A percentile compares a stretch with the other conserved stretches of the same genome.
phyloP scores from a whole-genome alignment of 2,113 vertebrate genomes.

The Dipodomys ordii region DNA sequence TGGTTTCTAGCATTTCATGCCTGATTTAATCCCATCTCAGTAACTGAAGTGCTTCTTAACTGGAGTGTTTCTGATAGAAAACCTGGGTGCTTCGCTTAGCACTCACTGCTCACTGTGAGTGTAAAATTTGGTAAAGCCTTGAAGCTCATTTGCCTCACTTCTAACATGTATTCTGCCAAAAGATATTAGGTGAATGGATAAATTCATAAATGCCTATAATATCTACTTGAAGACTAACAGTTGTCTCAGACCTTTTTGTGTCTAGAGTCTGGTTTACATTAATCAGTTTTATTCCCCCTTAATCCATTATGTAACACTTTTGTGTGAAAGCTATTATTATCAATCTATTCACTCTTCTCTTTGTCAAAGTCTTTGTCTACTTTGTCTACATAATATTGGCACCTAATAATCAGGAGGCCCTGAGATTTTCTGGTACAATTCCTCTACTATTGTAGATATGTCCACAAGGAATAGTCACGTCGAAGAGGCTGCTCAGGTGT shows the following conservation, averaged over 20 bases:
- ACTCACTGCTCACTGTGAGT: background rate
- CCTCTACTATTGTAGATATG: background rate
- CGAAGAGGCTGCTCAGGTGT: background rate
- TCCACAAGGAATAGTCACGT: background rate
- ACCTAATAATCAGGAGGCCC: background rate
- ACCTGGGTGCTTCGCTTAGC: background rate
- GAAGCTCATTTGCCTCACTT: background rate
- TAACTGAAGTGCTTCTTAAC: conserved; percentile 21
- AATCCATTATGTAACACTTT: conserved; percentile 7
- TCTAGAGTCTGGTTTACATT: background rate
- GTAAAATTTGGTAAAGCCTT: background rate
- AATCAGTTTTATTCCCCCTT: background rate
- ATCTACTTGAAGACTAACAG: background rate
- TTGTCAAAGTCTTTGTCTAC: conserved; percentile 19
- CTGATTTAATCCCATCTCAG: conserved; percentile 31
- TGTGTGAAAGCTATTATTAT: background rate
- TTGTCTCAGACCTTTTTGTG: background rate
- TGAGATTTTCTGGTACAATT: background rate
- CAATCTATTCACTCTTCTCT: background rate
- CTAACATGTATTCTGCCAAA: background rate
- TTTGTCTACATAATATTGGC: background rate
- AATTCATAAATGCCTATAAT: background rate
- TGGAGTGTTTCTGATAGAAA: conserved; percentile 28
- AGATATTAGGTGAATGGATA: background rate
- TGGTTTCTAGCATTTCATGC: conserved; percentile 6